Base-by-base conservation (phyloP, 1,140 invertebrate species). In the Drosophila sulfurigaster region DNA sequence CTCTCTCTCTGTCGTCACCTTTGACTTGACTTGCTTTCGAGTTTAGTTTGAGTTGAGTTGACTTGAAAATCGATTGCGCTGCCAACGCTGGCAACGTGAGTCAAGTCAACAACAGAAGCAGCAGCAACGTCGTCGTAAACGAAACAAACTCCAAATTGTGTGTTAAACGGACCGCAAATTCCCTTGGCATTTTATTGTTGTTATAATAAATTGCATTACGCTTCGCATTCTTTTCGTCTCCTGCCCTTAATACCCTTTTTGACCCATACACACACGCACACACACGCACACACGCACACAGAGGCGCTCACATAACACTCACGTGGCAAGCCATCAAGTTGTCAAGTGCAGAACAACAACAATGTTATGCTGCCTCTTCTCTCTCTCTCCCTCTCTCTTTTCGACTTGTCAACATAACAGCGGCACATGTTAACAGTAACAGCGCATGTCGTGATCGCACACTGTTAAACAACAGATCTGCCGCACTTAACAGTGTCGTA, bases 201-300 rank as follows among this genome's bases (percentile, higher is more conserved):
- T 63, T 57, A 63, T 79, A 76, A 76, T 76, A 79, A 71, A 79
- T 76, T 75, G 77, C 77, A 79, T 71, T 74, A 72, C 62, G 46
- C 67, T 58, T 41, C 30, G 48, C 63, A 51, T 67, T 76, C 52
- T 46, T 65, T 30, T 43, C 30, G 45, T 62, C 57, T 58, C 38
- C 57, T 41, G 49, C 49, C 15, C 7, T 43, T 52, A 52, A 52
- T 30, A 52, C 4, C 25, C 25, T 32, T 52, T 52, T 30, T 49
- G 46, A 49, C 46, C 16, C 46, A 46, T 2, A 49, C 6, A 49
- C 48, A 25, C 20, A n/a, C 49, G 5, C 49, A 7, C 6, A 49
- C 6, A 49, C 48, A 25, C 10, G 4, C 48, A 28, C 49, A 51
- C 25, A 51, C 49, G n/a, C 49, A 51, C 20, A 30, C 25, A 52